Evolutionary conservation across 2,113 vertebrate genomes (phyloP).

Genomic region (Corythornis vintsioides): DNA sequence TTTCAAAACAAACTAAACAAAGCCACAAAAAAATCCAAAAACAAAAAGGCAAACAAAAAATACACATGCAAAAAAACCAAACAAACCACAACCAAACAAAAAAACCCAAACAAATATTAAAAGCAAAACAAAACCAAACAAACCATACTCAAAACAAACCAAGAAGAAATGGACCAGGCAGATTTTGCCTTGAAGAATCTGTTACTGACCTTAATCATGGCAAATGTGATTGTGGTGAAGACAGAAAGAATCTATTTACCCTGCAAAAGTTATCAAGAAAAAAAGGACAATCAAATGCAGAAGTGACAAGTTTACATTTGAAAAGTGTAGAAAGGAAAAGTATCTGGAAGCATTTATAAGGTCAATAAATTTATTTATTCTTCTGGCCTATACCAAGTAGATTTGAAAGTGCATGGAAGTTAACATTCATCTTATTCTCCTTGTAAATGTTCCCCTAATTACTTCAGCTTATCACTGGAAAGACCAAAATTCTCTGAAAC

Average conservation of each 20-base stretch:
- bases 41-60: too few relatives aligned
- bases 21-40: too few relatives aligned
- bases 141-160: background rate
- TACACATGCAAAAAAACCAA: too few relatives aligned
- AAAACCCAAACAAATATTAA: too few relatives aligned
- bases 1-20: too few relatives aligned
- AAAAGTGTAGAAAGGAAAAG: conserved; percentile 40
- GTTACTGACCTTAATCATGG: background rate
- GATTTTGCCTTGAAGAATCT: background rate
- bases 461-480: background rate
- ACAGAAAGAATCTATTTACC: background rate
- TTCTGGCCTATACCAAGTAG: background rate
- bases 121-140: background rate
- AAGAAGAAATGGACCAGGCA: background rate
- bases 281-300: background rate
- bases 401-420: background rate
- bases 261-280: background rate
- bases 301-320: background rate
- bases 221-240: background rate
- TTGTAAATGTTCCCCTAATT: background rate
- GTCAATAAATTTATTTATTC: background rate
- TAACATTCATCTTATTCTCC: background rate
- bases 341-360: background rate
- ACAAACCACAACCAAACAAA: too few relatives aligned
- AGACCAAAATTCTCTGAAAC: background rate